Base-by-base conservation (phyloP, 2,797 vertebrate species). In the Pangasius macronema region DNA sequence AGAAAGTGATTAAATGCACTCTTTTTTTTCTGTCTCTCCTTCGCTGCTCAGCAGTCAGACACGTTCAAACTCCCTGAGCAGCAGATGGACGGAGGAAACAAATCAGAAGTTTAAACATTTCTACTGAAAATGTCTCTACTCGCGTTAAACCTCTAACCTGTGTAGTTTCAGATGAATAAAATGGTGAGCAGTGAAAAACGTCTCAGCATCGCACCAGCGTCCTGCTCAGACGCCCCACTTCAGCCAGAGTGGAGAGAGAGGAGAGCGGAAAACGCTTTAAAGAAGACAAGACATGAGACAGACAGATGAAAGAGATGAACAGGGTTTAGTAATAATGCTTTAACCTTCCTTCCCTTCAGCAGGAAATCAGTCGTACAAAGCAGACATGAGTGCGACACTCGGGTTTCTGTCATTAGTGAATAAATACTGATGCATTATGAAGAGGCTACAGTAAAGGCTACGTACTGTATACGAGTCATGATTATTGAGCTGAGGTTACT, bases 381-480 rank as follows among this genome's bases (percentile, higher is more conserved):
- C 55, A 27, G 55, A 61, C 55, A 4, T 7, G 13, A 49, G 57
- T 1, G 13, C 0, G 11, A n/a, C 77, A 16, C 36, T 13, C 76
- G 73, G 20, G 5, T 9, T 55, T 33, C 22, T 33, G 51, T 16
- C 9, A 61, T 39, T 39, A 80, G 75, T 30, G 76, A 82, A 90
- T 88, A 90, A 90, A 88, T 89, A 88, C 49, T 76, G 59, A 59
- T 46, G 36, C 20, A 68, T 68, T 85, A 81, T 67, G 84, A 88
- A 85, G 33, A 88, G 72, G 88, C 89, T 91, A 92, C 89, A 92
- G 91, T 91, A 91, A 73, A 88, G 83, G 87, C 87, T 91, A 92
- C 87, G 59, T 91, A 91, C 91, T 92, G 91, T 90, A 91, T 89
- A 90, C 33, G 87, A 88, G 79, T 86, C 89, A 91, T 93, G 91